phyloP scores from a whole-genome alignment of 2,113 vertebrate genomes.

The Gila orcuttii region DNA sequence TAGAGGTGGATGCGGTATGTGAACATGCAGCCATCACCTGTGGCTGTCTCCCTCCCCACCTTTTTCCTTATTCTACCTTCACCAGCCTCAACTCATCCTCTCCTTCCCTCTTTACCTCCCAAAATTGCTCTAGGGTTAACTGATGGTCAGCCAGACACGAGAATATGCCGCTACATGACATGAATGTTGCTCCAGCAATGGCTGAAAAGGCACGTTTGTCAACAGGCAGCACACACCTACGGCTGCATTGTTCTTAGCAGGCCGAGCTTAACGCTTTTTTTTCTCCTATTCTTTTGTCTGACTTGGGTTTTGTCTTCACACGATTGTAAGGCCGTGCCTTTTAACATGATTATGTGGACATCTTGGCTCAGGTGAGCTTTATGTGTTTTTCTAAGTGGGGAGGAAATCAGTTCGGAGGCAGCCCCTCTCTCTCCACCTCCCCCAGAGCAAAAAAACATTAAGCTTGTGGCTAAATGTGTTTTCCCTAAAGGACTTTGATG shows the following conservation, averaged over 20 bases:
- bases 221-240: slow-evolving; percentile 67
- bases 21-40: slow-evolving; percentile 45
- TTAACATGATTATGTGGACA: slow-evolving; percentile 55
- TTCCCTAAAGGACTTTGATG: slow-evolving; percentile 55
- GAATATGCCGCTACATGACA: slow-evolving; percentile 70
- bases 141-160: slow-evolving; percentile 66
- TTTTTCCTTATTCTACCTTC: background rate
- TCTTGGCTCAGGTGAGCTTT: slow-evolving; percentile 50
- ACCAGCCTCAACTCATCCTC: slow-evolving; percentile 43
- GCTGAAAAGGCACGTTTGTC: slow-evolving; percentile 62
- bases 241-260: slow-evolving; percentile 68
- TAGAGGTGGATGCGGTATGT: slow-evolving; percentile 45
- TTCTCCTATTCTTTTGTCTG: slow-evolving; percentile 55
- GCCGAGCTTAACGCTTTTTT: slow-evolving; percentile 59
- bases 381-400: slow-evolving; percentile 43
- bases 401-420: slow-evolving; percentile 45
- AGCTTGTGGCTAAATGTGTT: slow-evolving; percentile 48
- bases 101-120: slow-evolving; percentile 44
- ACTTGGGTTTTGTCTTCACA: slow-evolving; percentile 55
- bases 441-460: slow-evolving; percentile 49
- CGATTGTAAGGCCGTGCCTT: slow-evolving; percentile 52
- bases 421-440: slow-evolving; percentile 49
- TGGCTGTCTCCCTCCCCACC: slow-evolving; percentile 20
- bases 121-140: slow-evolving; percentile 59
- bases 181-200: slow-evolving; percentile 69